Evolutionary conservation across 2,113 vertebrate genomes (phyloP), one percentile per base, ranked within the genome.

Genomic region (Odontesthes bonariensis): DNA sequence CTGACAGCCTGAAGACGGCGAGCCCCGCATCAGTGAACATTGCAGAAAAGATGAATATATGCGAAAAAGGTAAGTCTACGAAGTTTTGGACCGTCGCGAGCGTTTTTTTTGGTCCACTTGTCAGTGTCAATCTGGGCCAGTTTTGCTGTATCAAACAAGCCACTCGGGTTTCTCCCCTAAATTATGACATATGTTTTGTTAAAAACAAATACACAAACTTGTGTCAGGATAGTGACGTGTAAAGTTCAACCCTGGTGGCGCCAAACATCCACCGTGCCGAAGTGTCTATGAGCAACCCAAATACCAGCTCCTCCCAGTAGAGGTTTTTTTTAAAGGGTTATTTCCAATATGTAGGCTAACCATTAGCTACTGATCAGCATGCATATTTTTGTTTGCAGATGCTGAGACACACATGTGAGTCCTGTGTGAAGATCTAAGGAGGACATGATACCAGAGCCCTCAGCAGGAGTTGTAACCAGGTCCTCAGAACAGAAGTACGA

Each of bases 381-480:
- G 17, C 46, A 49, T 19, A 8, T 49, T 49, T n/a, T 14, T 47
- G 5, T 53, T 49, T 80, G 32, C 54, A 82, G 65, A 77, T 84
- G 75, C 58, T 59, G 75, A 79, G 7, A 67, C 55, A 62, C 57
- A 68, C 58, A 67, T 10, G 33, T 77, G 79, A 85, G 71, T 53
- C 31, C 62, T 9, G 35, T 70, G 84, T 87, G 69, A 94, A 95
- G 88, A 87, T 72, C 76, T 89, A 82, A 91, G 38, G 54, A 65
- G 89, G 94, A 92, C 66, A 97, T 97, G 96, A 96, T 96, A 91
- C 92, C 94, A 6, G 96, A 96, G 78, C 91, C 94, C 59, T 89
- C 89, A 77, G 51, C 93, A 67, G 81, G 89, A 77, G 47, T 93
- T 66, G 81, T 89, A 61, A 16, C 88, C 63, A 92, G 89, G 83